Base-by-base conservation (phyloP, 1,140 invertebrate species). In the Formica selysi region DNA sequence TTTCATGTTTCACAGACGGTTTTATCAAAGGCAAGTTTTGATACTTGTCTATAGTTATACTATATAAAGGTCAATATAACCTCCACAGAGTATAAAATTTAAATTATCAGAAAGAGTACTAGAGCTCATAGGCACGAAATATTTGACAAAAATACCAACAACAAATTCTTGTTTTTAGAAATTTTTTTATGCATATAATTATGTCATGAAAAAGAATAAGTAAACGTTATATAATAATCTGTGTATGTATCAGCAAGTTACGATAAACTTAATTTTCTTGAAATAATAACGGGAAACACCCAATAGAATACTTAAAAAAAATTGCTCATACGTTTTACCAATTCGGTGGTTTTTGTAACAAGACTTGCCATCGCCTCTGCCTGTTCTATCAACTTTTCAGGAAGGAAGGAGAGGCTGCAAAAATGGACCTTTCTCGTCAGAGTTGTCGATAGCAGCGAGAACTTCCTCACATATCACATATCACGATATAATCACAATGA, bases 181-280 rank as follows among this genome's bases (percentile, higher is more conserved):
- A 10, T 74, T 44, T 62, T 10, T 11, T 10, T 19, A 11, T 16
- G 13, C 8, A 32, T 36, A 54, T 68, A 26, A 68, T 22, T 44
- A 61, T 36, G 19, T 48, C 8, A 16, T n/a, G n/a, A 62, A 71
- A 22, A 16, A 74, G 44, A 8, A 81, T 6, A 26, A 1, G 2
- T 59, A 61, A 73, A 57, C 11, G 38, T 83, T 83, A 83, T 41
- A 74, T 83, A 83, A 83, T 73, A 51, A 51, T 16, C 13, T 5
- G 48, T 51, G 16, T 11, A 44, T 8, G 26, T 22, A 5, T 51
- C 0, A 6, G 19, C 0, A 59, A 51, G 3, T 26, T 41, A 7
- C 3, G 22, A 54, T n/a, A n/a, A n/a, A n/a, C n/a, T n/a, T 16
- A 44, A 48, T 16, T 74, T 8, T 80, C n/a, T 74, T 61, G 16